Base-by-base conservation (phyloP, 2,888 invertebrate genomes). In the Phaonia tiefii region DNA sequence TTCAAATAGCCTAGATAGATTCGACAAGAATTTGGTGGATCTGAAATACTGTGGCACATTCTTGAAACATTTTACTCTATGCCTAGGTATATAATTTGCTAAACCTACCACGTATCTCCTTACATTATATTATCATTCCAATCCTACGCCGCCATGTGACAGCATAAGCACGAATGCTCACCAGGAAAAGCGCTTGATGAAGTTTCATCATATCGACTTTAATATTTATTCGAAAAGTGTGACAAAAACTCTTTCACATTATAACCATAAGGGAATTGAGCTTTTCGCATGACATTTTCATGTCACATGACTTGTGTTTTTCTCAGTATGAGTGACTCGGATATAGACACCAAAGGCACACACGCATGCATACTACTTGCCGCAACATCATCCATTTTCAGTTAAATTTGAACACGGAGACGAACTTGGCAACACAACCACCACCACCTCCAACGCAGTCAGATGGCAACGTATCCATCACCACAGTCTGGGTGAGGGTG, bases 211-310 rank as follows among this genome's bases (percentile, higher is more conserved):
- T 60, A 67, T 69, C 73, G 63, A 73, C 67, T 73, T 73, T 78
- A 78, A 78, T 78, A 78, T 78, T 78, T 69, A 78, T 78, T 44
- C 60, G 63, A 63, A 75, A 78, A 67, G 31, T 69, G 72, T 78
- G 73, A 63, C 78, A 77, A 73, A 78, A 78, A 73, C 63, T 69
- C 78, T 67, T 78, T 78, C 49, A 78, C 78, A 37, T 39, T 66
- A 26, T 60, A 60, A 60, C 67, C 8, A 37, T 11, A 56, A 25
- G 72, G 72, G 72, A 72, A 67, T 72, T 72, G 56, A 51, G 67
- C 51, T 77, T 72, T 77, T 39, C 20, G 67, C 67, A 72, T 72
- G 49, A 77, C 49, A 60, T 77, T 77, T 67, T 72, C 11, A 13
- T 67, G 31, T 44, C 51, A 72, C 66, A 77, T 67, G 54, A 22